Percentiles rank a stretch among this genome's conserved stretches.
These are phyloP conservation scores for Caenorhabditis brenneri DNA, from an alignment of 1,140 invertebrate species.

Conservation along the genomic window DNA sequence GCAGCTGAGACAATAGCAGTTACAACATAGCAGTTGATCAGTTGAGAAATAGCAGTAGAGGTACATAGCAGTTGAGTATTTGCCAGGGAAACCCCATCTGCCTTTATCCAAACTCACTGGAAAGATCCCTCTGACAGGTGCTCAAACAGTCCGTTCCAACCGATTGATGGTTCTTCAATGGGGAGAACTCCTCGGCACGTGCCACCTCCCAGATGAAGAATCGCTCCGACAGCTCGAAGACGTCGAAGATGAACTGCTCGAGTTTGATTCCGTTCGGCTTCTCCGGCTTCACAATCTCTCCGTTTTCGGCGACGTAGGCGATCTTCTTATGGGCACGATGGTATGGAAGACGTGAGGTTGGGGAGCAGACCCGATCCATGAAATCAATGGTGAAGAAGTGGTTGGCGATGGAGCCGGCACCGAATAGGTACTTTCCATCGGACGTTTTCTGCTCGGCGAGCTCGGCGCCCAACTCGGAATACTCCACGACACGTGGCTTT, in stretches of 20 bases:
- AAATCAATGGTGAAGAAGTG: constrained; percentile 93
- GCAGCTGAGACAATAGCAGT: too few relatives aligned
- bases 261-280: constrained; percentile 95
- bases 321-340: constrained; percentile 99
- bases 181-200: constrained; percentile 91
- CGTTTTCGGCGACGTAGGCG: constrained; percentile 81
- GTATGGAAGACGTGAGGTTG: constrained; percentile 76
- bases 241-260: constrained; percentile 99
- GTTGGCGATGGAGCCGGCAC: constrained; percentile 96
- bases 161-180: constrained; percentile 89
- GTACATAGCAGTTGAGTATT: too few relatives aligned
- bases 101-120: neutral
- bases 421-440: constrained; percentile 77
- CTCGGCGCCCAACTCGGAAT: constrained; percentile 89
- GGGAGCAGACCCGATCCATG: constrained; percentile 73
- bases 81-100: neutral
- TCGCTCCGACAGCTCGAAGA: constrained; percentile 86
- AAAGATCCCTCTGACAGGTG: constrained; percentile 1
- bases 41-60: too few relatives aligned
- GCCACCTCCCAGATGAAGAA: constrained; percentile 69
- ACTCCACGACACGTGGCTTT: constrained; percentile 83
- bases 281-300: constrained; percentile 80
- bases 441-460: constrained; percentile 84
- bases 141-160: constrained; percentile 48
- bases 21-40: too few relatives aligned